A percentile compares a stretch with the other conserved stretches of the same genome.
Conservation (phyloP, 1,140 invertebrate species). For the Ostrea edulis region DNA sequence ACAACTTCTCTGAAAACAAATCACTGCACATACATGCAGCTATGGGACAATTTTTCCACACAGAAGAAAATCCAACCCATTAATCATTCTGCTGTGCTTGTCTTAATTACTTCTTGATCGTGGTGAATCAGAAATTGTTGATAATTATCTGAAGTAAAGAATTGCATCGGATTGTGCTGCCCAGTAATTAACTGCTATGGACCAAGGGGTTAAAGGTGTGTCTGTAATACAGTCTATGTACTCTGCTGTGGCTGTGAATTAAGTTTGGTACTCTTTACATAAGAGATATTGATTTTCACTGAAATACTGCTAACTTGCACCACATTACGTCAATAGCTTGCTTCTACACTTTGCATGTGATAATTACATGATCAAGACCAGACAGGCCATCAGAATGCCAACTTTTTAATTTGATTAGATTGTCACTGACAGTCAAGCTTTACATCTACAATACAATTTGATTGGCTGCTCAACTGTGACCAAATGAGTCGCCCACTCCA, state of each 20-base stretch:
- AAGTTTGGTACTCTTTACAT: background rate
- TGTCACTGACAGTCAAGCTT: constrained; percentile 24
- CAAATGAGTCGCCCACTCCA: constrained; percentile 30
- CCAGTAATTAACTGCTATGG: background rate
- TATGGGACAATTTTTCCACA: too few relatives aligned
- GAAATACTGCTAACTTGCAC: background rate
- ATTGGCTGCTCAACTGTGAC: constrained; percentile 30
- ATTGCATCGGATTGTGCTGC: background rate
- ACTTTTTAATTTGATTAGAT: constrained; percentile 34
- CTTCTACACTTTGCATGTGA: constrained; percentile 28
- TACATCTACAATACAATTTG: constrained; percentile 23
- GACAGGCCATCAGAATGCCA: background rate
- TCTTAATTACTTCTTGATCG: background rate
- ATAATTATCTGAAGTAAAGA: background rate
- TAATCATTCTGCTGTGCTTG: background rate
- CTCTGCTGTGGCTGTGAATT: background rate
- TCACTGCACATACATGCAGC: background rate
- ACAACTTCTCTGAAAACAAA: background rate
- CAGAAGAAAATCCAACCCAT: background rate
- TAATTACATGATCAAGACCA: constrained; percentile 31
- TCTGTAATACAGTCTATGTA: background rate
- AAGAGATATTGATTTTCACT: constrained; percentile 10
- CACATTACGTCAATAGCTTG: constrained; percentile 29
- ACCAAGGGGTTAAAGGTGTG: constrained; percentile 32
- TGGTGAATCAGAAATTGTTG: background rate